Base-by-base conservation (phyloP, 2,113 vertebrate species). In the Atlantisia rogersi region DNA sequence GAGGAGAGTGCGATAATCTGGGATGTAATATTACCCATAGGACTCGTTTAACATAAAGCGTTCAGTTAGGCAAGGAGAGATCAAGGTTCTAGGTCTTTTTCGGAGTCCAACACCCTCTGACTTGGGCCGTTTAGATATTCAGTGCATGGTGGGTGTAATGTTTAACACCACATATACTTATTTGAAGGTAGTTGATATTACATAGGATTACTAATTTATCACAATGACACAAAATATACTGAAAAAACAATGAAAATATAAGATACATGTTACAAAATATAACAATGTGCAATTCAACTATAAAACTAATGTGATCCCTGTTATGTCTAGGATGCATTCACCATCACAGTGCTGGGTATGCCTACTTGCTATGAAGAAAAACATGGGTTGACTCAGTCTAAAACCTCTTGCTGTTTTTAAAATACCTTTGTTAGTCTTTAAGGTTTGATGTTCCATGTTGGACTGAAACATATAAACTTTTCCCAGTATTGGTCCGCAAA, bases 91-190 rank as follows among this genome's bases (percentile, higher is more conserved):
- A 71, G 11, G 12, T 46, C 24, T 86, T 88, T 82, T 24, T 78
- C n/a, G 56, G 12, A 32, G 37, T 15, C 22, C 17, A 44, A 6
- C 24, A 42, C 5, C 14, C 13, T 79, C 44, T 52, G 31, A 24
- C 6, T 1, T 5, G 6, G 11, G 12, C 35, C 31, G 55, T 88
- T 39, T 56, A 60, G 20, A 7, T 44, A 40, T 12, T 40, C 15
- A 11, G 22, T 37, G 6, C 0, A 0, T 10, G 17, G 6, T 64
- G 5, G 11, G 1, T 50, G 9, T 4, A 59, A 35, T 4, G 7
- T n/a, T n/a, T n/a, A 71, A 42, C 1, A 37, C 42, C 16, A 44
- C 42, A 17, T 44, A 16, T 44, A 44, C 15, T 44, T 44, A 44
- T 44, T 44, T 44, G 42, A 44, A 44, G 42, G 42, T 44, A 39